Base-by-base conservation (phyloP, 2,888 invertebrate species). In the Spodoptera picta region DNA sequence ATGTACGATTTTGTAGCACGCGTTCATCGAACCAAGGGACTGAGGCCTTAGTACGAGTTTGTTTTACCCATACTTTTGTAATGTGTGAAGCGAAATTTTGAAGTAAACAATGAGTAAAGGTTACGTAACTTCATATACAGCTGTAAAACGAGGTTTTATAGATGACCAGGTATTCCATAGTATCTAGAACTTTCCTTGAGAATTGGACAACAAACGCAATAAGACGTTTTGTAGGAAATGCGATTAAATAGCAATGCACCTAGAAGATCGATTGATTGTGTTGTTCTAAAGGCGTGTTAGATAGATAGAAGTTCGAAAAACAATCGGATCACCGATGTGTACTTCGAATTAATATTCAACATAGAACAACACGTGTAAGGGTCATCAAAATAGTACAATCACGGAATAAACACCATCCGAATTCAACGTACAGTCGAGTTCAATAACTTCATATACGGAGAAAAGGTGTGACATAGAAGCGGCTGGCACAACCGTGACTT, bases 391-490 rank as follows among this genome's bases (percentile, higher is more conserved):
- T 76, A 77, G 79, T 76, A 84, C 76, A 79, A 73, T 68, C 65
- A 79, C 61, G 79, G 75, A 81, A 85, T 82, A 85, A 83, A 81
- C 69, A 83, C 81, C 76, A 83, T 85, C 83, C 80, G 48, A 80
- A 80, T 80, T 80, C 72, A 78, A 71, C 60, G 72, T 75, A 61
- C 84, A 82, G 69, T 67, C 71, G 90, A 84, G 93, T 92, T 93
- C 93, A 94, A 80, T 87, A 90, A 90, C 92, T 93, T 93, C 92
- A 90, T 83, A 87, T 89, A 90, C 90, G 90, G 93, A 93, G 94
- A 94, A 92, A 92, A 93, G 90, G 90, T 92, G 92, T 93, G 90
- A 89, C 92, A 92, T 92, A 93, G 90, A 92, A 90, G 90, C 86
- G 84, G 84, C 80, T 85, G 84, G 79, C 82, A 75, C 80, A 27